phyloP scores from a whole-genome alignment of 2,888 invertebrate genomes.

The Drosophila testacea region DNA sequence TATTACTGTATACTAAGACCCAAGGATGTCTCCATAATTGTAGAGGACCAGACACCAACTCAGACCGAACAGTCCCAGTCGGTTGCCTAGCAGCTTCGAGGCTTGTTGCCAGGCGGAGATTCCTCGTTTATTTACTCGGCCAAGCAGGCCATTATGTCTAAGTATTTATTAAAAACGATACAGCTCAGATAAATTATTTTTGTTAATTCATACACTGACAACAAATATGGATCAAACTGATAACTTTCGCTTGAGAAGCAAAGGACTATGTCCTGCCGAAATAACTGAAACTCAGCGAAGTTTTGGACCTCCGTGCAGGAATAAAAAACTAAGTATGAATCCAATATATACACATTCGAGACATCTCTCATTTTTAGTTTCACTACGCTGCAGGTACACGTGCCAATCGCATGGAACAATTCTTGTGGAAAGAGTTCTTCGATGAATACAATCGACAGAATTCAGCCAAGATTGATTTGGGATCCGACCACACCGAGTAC shows the following conservation, averaged over 20 bases:
- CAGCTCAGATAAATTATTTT: slow-evolving; percentile 64
- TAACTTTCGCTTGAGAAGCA: slow-evolving; percentile 41
- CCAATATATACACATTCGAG: neutral
- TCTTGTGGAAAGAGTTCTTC: slow-evolving; percentile 82
- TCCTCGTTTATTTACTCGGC: slow-evolving; percentile 37
- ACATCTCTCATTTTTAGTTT: neutral
- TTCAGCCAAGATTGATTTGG: slow-evolving; percentile 30
- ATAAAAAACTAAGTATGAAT: slow-evolving; percentile 70
- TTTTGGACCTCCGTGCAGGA: slow-evolving; percentile 67
- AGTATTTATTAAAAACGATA: slow-evolving; percentile 15
- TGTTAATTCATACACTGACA: slow-evolving; percentile 17
- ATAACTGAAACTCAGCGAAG: slow-evolving; percentile 59
- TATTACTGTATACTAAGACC: slow-evolving; percentile 89
- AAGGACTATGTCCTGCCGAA: slow-evolving; percentile 42
- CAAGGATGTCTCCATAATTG: slow-evolving; percentile 86
- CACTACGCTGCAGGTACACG: slow-evolving; percentile 70
- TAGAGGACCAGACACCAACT: slow-evolving; percentile 61
- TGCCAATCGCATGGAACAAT: slow-evolving; percentile 77
- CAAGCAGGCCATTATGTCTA: slow-evolving; percentile 40
- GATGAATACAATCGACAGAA: slow-evolving; percentile 81
- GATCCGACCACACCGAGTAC: slow-evolving; percentile 74
- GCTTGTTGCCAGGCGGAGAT: slow-evolving; percentile 30
- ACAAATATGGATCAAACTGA: slow-evolving; percentile 28
- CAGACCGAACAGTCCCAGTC: slow-evolving; percentile 14
- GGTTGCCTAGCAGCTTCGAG: slow-evolving; percentile 49